Conservation (phyloP, 2,888 invertebrate genomes). For the Acronicta alni region DNA sequence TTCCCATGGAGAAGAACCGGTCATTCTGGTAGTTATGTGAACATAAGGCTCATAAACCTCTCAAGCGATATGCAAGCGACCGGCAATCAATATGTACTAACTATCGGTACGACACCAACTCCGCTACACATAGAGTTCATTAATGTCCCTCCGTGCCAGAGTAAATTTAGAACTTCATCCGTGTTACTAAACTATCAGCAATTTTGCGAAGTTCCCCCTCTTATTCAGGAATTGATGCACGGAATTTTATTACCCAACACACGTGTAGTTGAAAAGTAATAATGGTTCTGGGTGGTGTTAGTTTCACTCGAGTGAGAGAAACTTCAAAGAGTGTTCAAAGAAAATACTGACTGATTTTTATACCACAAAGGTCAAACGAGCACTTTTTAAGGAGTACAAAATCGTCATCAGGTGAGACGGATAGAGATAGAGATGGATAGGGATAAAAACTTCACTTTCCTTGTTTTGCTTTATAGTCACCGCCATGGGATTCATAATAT, state of each 20-base stretch:
- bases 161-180: conserved; percentile 54
- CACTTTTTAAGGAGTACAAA: too few relatives aligned
- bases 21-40: not conserved
- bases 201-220: conserved; percentile 48
- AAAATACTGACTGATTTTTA: too few relatives aligned
- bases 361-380: too few relatives aligned
- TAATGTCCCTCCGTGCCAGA: conserved; percentile 51
- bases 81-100: conserved; percentile 55
- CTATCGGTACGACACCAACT: conserved; percentile 51
- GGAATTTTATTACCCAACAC: conserved; percentile 45
- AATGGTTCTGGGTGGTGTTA: conserved; percentile 2
- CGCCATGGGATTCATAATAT: too few relatives aligned
- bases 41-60: not conserved
- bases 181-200: conserved; percentile 53
- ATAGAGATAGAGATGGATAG: too few relatives aligned
- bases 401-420: too few relatives aligned
- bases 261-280: conserved; percentile 34
- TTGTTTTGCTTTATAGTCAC: too few relatives aligned
- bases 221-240: conserved; percentile 46
- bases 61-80: conserved; percentile 33
- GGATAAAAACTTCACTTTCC: too few relatives aligned
- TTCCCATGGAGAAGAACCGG: too few relatives aligned
- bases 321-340: too few relatives aligned
- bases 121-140: conserved; percentile 58
- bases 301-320: not conserved